Evolutionary conservation across 1,140 invertebrate species (phyloP), one percentile per base, ranked within the genome.

Genomic region (Liolophura sinensis): DNA sequence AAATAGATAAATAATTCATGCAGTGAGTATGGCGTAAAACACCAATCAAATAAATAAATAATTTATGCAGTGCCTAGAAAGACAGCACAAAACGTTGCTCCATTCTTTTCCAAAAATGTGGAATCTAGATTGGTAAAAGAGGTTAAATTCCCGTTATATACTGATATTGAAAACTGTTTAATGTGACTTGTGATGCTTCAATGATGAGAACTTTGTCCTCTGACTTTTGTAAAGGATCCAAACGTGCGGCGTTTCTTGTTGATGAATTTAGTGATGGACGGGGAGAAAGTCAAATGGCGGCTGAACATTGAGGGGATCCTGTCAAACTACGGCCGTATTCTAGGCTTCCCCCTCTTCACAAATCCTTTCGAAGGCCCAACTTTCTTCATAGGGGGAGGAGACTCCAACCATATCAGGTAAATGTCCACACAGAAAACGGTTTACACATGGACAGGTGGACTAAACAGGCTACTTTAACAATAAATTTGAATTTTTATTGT

Each of bases 341-440:
- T 80, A 22, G 69, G 65, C 49, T 86, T 83, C 72, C 78, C 78
- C 11, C 14, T 65, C 6, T 69, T 77, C 50, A 54, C 67, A 22
- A 54, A 56, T 14, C 59, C 59, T n/a, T 96, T 89, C 76, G 74
- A 84, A 52, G 90, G 91, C 27, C 90, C 90, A 16, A 91, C 91
- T 11, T 80, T 94, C 0, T 97, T 97, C 81, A 88, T 98, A 69
- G 92, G 89, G 63, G 95, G 95, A 62, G 87, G 82, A 22, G 85
- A 89, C 6, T 96, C 94, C 16, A 87, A 91, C 79, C 95, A 92
- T 80, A 88, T 96, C 70, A 88, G 86, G 91, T 92, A 86, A 86
- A 72, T 73, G 14, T 40, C 9, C 54, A n/a, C 48, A n/a, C n/a
- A n/a, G n/a, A n/a, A 0, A 48, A 46, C 46, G 16, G 48, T 18